phyloP scores from a whole-genome alignment of 2,888 invertebrate genomes.

The Melitaea athalia region DNA sequence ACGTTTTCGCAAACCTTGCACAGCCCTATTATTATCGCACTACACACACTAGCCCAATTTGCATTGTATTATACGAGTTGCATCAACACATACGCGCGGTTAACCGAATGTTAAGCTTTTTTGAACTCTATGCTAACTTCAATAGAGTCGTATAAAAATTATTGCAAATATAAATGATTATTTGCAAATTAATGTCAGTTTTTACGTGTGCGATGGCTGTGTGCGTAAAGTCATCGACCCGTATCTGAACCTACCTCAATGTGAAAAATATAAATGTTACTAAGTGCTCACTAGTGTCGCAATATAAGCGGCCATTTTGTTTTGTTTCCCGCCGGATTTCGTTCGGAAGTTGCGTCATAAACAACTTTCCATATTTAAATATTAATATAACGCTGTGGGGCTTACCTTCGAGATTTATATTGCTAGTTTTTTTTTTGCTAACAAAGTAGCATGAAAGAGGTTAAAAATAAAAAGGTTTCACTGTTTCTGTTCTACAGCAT shows the following conservation, averaged over 20 bases:
- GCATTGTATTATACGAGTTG: slow-evolving; percentile 61
- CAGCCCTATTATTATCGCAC: slow-evolving; percentile 70
- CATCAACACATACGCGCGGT: slow-evolving; percentile 6
- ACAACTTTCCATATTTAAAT: slow-evolving; percentile 29
- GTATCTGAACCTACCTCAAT: slow-evolving; percentile 77
- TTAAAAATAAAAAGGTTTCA: neutral
- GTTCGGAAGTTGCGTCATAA: slow-evolving; percentile 34
- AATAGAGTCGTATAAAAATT: slow-evolving; percentile 26
- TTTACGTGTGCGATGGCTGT: slow-evolving; percentile 37
- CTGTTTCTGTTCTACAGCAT: too few species aligned
- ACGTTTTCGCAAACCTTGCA: slow-evolving; percentile 63
- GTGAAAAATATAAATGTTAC: slow-evolving; percentile 62
- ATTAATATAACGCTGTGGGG: slow-evolving; percentile 3
- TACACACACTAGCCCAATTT: slow-evolving; percentile 58
- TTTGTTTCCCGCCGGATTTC: slow-evolving; percentile 39
- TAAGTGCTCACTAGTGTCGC: slow-evolving; percentile 47
- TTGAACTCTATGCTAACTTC: slow-evolving; percentile 41
- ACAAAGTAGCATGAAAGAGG: neutral
- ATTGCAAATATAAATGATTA: slow-evolving; percentile 6
- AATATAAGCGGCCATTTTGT: slow-evolving; percentile 47
- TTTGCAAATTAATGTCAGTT: slow-evolving; percentile 13
- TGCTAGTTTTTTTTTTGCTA: neutral
- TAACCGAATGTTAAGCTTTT: slow-evolving; percentile 35
- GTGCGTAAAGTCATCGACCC: slow-evolving; percentile 70
- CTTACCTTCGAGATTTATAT: neutral